phyloP scores from a whole-genome alignment of 2,888 invertebrate genomes.

The Serrognathus titanus region DNA sequence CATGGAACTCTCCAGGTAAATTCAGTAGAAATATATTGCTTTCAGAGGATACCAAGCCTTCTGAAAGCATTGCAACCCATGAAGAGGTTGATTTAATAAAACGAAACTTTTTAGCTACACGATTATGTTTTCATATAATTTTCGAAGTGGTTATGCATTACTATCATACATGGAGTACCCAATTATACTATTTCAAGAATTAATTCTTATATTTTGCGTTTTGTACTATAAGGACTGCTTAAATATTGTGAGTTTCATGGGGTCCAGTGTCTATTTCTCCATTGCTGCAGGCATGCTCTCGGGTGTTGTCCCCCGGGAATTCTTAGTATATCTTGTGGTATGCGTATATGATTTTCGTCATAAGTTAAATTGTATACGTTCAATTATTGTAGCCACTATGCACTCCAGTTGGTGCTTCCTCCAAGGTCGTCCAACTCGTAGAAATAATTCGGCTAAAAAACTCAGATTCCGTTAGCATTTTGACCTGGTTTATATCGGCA shows the following conservation, averaged over 20 bases:
- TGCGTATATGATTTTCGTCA: slow-evolving; percentile 33
- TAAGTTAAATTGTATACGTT: background rate
- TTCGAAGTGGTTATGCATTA: slow-evolving; percentile 66
- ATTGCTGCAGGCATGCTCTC: slow-evolving; percentile 50
- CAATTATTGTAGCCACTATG: slow-evolving; percentile 61
- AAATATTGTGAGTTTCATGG: slow-evolving; percentile 44
- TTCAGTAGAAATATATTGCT: slow-evolving; percentile 13
- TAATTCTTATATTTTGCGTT: slow-evolving; percentile 67
- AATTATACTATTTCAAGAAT: slow-evolving; percentile 72
- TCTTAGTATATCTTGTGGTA: slow-evolving; percentile 64
- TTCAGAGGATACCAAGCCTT: background rate
- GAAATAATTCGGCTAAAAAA: slow-evolving; percentile 69
- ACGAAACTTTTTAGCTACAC: slow-evolving; percentile 65
- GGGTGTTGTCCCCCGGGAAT: slow-evolving; percentile 49
- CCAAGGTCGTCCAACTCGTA: slow-evolving; percentile 74
- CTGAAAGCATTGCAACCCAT: too few relatives aligned
- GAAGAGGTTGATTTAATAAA: slow-evolving; percentile 1
- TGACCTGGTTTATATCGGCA: slow-evolving; percentile 80
- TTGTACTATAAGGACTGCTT: slow-evolving; percentile 64
- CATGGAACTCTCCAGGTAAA: slow-evolving; percentile 69
- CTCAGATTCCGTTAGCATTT: slow-evolving; percentile 72
- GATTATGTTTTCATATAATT: slow-evolving; percentile 78
- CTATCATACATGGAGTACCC: slow-evolving; percentile 84
- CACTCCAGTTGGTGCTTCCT: slow-evolving; percentile 78
- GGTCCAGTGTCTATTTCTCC: slow-evolving; percentile 47